Base-by-base conservation (phyloP, 1,140 invertebrate genomes). In the Cydia amplana region DNA sequence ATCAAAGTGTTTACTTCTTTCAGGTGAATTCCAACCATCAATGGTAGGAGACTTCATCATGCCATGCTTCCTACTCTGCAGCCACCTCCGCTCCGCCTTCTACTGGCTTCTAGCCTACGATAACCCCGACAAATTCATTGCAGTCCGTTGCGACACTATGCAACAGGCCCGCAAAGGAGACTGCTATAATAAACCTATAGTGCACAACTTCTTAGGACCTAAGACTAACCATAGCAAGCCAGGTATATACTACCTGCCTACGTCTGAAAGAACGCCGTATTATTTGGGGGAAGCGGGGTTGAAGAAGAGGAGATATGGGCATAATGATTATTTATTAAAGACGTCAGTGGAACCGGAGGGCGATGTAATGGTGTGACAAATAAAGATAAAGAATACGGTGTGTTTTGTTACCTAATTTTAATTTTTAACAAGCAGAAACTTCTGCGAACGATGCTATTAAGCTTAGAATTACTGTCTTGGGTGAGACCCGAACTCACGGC, bases 171-270 rank as follows among this genome's bases (percentile, higher is more conserved):
- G 90, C 63, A 77, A 75, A 5, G 88, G 86, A 0, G 78, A 86
- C 7, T 92, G 90, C 55, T 92, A 85, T 63, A 14, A 84, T 6
- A 75, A 67, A 10, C 72, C 75, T 4, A 32, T 81, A 14, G 74
- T 75, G 0, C 82, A 76, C 6, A 92, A 91, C 72, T 75, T 83
- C 2, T 75, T 92, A 0, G 91, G 91, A 0, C 83, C 85, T 0
- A 82, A 84, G 2, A 90, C 89, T 0, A 83, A 91, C 72, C 90
- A 90, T 74, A 86, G 73, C 25, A 82, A 84, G 16, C 83, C 84
- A 1, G 91, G 89, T n/a, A 84, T 92, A 67, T 92, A 85, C 60
- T 92, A 91, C 72, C 76, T 92, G 28, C 85, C 89, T 4, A 91
- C 90, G 0, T 79, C 75, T 20, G 85, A 83, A 46, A 75, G 16